Conservation (phyloP, 2,113 vertebrate species). For the Hippocampus mohnikei region DNA sequence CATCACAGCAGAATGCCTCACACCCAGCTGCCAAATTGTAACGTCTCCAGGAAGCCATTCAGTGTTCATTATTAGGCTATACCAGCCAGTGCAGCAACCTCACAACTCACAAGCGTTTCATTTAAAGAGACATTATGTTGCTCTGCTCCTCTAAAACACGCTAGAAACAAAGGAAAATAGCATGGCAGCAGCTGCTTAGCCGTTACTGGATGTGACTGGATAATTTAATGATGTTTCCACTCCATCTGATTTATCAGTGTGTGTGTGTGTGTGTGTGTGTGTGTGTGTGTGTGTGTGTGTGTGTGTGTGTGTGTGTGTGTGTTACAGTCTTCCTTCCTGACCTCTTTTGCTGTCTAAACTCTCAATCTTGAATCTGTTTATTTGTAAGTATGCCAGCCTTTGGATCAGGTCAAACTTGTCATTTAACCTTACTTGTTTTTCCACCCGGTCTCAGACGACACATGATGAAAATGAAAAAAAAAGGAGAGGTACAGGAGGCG, state of each 20-base stretch:
- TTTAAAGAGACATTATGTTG: background rate
- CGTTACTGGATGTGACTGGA: background rate
- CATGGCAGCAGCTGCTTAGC: background rate
- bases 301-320: slow-evolving; percentile 4
- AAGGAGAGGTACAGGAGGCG: background rate
- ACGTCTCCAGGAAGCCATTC: slow-evolving; percentile 32
- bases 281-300: slow-evolving; percentile 5
- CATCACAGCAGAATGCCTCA: slow-evolving; percentile 20
- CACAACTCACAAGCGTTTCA: background rate
- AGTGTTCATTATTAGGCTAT: slow-evolving; percentile 10
- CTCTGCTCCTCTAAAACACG: background rate
- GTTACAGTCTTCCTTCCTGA: slow-evolving; percentile 8
- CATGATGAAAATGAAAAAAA: background rate
- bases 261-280: slow-evolving; percentile 1
- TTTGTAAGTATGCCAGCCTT: background rate
- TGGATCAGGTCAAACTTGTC: background rate
- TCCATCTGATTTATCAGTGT: background rate
- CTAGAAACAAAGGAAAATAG: background rate
- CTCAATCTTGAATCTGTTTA: background rate
- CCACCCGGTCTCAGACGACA: background rate
- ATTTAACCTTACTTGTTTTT: background rate
- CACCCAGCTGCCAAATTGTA: slow-evolving; percentile 26
- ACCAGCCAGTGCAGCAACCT: slow-evolving; percentile 24
- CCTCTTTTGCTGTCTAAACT: background rate
- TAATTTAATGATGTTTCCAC: background rate